Evolutionary conservation across 2,888 invertebrate species (phyloP).

Genomic region (Anthoptus insignis): DNA sequence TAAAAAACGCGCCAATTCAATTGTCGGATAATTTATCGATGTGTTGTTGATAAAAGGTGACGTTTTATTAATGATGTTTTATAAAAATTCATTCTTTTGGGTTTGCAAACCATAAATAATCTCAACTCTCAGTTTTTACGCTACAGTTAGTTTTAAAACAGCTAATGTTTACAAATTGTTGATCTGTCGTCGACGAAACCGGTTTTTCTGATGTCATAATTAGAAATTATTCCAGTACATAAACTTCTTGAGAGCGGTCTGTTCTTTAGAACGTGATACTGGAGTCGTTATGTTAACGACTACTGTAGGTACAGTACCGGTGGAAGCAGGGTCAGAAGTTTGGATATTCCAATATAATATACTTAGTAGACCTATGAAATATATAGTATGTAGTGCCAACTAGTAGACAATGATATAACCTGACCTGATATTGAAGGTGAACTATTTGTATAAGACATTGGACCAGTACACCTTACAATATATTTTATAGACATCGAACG

Average conservation of each 20-base stretch:
- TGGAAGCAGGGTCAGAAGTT: too few species aligned
- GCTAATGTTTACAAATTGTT: constrained; percentile 73
- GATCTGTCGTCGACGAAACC: constrained; percentile 53
- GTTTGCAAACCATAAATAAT: constrained; percentile 74
- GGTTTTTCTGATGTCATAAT: constrained; percentile 61
- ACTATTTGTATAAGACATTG: too few species aligned
- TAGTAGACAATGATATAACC: too few species aligned
- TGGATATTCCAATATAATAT: too few species aligned
- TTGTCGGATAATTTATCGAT: constrained; percentile 83
- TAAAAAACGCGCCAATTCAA: constrained; percentile 82
- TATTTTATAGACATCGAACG: too few species aligned
- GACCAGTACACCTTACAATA: too few species aligned
- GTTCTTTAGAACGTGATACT: constrained; percentile 11
- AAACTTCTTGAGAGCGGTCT: constrained; percentile 53
- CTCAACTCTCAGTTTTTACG: constrained; percentile 64
- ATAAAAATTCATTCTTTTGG: constrained; percentile 63
- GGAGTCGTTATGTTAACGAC: too few species aligned
- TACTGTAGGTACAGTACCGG: too few species aligned
- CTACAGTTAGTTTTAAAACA: constrained; percentile 69
- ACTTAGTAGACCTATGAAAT: too few species aligned
- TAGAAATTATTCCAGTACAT: constrained; percentile 63
- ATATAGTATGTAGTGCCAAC: too few species aligned
- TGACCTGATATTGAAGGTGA: too few species aligned
- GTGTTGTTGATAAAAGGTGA: constrained; percentile 69
- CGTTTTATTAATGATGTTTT: constrained; percentile 78